Conservation (phyloP, 1,140 invertebrate species). For the Proales similis region DNA sequence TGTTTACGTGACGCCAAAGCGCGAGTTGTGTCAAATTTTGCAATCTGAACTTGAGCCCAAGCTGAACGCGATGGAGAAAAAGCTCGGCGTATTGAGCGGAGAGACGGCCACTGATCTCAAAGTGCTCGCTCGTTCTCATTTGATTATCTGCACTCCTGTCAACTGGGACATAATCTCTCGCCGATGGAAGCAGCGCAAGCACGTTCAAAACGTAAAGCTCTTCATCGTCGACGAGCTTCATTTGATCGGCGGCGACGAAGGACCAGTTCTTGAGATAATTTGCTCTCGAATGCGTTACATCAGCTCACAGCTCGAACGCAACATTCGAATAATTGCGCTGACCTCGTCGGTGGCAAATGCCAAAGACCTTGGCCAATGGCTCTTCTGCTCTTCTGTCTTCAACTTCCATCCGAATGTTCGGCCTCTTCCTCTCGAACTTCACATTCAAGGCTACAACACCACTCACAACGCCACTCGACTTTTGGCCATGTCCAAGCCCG, state of each 20-base stretch:
- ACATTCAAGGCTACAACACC: conserved; percentile 93
- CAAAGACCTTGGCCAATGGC: conserved; percentile 88
- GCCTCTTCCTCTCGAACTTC: conserved; percentile 84
- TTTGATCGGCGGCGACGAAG: conserved; percentile 58
- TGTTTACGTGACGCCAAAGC: conserved; percentile 86
- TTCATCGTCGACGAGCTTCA: conserved; percentile 98
- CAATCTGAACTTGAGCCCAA: conserved; percentile 76
- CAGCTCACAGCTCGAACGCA: conserved; percentile 81
- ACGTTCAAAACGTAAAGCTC: conserved; percentile 87
- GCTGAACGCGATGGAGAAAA: conserved; percentile 74
- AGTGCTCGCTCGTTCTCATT: conserved; percentile 68
- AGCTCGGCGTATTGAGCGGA: conserved; percentile 84
- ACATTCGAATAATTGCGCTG: conserved; percentile 85
- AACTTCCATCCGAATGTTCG: conserved; percentile 97
- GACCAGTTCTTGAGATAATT: conserved; percentile 84
- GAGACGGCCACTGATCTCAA: conserved; percentile 96
- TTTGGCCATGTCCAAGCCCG: conserved; percentile 92
- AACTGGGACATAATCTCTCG: conserved; percentile 97
- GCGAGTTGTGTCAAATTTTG: conserved; percentile 77
- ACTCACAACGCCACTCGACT: conserved; percentile 90
- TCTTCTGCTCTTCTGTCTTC: conserved; percentile 88
- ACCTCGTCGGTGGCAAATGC: conserved; percentile 89
- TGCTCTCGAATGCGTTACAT: conserved; percentile 96
- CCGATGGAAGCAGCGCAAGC: conserved; percentile 96
- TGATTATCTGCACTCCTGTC: conserved; percentile 91